These are phyloP conservation scores for Nudaria mundana DNA, from an alignment of 2,888 invertebrate species.

Conservation along the genomic window DNA sequence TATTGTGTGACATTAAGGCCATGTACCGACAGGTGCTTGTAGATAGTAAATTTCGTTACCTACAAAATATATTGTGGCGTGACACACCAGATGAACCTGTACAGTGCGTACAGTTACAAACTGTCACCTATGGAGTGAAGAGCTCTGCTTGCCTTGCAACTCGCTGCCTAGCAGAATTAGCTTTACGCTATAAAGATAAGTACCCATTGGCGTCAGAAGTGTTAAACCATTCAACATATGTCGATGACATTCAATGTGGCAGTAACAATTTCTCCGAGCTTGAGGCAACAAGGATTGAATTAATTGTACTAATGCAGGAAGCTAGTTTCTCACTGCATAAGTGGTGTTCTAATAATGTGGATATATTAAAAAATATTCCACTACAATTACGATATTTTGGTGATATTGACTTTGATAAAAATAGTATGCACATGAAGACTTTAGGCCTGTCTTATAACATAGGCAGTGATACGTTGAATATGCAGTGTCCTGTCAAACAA, in stretches of 20 bases:
- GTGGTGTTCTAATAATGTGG: constrained; percentile 1
- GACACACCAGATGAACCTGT: not conserved
- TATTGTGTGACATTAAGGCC: not conserved
- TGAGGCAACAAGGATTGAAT: not conserved
- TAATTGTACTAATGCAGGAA: not conserved
- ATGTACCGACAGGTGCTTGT: not conserved
- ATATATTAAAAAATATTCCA: constrained; percentile 1
- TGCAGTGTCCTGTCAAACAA: not conserved
- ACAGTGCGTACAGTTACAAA: not conserved
- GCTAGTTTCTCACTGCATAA: constrained; percentile 2
- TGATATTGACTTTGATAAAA: not conserved
- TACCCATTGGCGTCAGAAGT: not conserved
- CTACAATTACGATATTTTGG: not conserved
- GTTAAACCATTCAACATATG: not conserved
- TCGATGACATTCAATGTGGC: too few species aligned
- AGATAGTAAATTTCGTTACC: not conserved
- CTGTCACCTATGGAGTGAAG: constrained; percentile 1
- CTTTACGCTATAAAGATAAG: not conserved
- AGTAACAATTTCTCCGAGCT: too few species aligned
- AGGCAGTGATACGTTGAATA: not conserved
- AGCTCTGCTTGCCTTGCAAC: not conserved
- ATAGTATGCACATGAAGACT: not conserved
- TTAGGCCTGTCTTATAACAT: not conserved
- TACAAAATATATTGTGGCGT: constrained; percentile 1
- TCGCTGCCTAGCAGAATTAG: not conserved